Evolutionary conservation across 2,888 invertebrate species (phyloP), one percentile per base, ranked within the genome.

Genomic region (Drosophila seclusa): DNA sequence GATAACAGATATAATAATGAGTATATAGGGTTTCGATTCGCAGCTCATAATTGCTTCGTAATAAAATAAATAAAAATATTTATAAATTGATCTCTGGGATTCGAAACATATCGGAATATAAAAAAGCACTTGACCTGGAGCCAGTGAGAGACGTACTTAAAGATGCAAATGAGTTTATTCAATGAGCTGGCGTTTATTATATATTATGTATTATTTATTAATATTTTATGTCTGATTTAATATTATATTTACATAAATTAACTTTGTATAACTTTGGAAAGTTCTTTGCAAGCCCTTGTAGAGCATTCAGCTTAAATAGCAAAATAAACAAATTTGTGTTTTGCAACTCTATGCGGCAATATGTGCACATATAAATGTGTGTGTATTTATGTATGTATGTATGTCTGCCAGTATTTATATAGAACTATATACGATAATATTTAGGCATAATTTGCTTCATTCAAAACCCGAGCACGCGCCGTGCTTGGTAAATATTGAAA

Each of bases 391-490:
- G 11, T 27, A 8, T 48, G 11, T 24, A 29, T 2, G 42, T 27
- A 7, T 50, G 11, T 49, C 13, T 21, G 7, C 16, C 18, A 32
- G 38, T 62, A 54, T 67, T 40, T 64, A 64, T 48, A 49, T 62
- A 64, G 40, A 68, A 52, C 24, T 55, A 61, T 34, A 64, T 18
- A 40, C 54, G 60, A 52, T 34, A 55, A 64, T 62, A 49, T 68
- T 71, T 75, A 73, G 70, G 64, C 81, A 83, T 73, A 74, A 76
- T 72, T 76, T 68, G 69, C 64, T 65, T 89, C 74, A 89, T 86
- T 87, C 60, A 89, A 63, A 84, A 79, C 38, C 82, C 62, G 73
- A 90, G 90, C 87, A 87, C 87, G 90, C 90, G 77, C 64, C 80
- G 54, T 45, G 52, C 73, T 82, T 78, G 74, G 88, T 82, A 87